Evolutionary conservation across 2,113 vertebrate genomes (phyloP).

Genomic region (Circaetus gallicus): DNA sequence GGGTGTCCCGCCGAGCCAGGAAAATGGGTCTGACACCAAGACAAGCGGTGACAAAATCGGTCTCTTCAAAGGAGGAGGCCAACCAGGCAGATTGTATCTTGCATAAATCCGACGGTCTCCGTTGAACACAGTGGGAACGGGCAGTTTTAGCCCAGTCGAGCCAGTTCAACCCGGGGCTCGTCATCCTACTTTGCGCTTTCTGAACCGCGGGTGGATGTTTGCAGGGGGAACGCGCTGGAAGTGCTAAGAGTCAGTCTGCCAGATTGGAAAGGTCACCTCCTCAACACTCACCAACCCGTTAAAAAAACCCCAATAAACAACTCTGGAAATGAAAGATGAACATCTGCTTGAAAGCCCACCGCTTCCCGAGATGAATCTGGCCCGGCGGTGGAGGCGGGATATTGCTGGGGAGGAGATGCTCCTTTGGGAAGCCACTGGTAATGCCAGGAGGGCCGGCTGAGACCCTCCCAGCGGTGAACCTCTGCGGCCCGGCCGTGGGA

Average conservation of each 20-base stretch:
- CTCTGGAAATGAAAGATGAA: neutral
- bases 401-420: neutral
- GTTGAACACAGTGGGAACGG: neutral
- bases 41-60: neutral
- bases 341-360: neutral
- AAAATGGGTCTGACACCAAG: neutral
- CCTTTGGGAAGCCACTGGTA: neutral
- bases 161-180: neutral
- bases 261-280: neutral
- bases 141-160: neutral
- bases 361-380: neutral
- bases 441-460: neutral
- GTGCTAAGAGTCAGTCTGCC: neutral
- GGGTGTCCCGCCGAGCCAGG: neutral
- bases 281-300: neutral
- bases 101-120: neutral
- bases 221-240: accelerated
- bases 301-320: neutral
- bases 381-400: accelerated
- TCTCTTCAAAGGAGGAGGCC: neutral
- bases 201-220: neutral
- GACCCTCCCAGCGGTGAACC: neutral
- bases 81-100: neutral
- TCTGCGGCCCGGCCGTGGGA: neutral
- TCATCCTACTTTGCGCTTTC: neutral